Evolutionary conservation across 2,797 vertebrate genomes (phyloP), one percentile per base, ranked within the genome.

Genomic region (Intellagama lesueurii): DNA sequence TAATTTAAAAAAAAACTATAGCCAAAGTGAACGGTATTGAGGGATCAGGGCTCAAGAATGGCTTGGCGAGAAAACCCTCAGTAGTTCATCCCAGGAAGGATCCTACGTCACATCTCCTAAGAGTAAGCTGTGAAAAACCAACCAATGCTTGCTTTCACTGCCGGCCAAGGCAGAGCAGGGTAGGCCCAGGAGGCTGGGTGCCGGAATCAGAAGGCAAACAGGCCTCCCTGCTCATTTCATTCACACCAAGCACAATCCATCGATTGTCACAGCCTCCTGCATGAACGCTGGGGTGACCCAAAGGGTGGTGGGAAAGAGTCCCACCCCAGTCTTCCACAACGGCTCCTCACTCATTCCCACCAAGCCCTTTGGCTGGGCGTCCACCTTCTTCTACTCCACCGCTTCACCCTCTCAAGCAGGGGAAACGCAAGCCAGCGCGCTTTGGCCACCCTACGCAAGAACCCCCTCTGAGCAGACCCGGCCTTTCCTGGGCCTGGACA

Each of bases 311-410:
- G 19, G 77, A 0, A 28, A n/a, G 26, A 76, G 30, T 14, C 12
- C 22, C 4, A 19, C 26, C 3, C 17, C 1, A 1, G 1, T 1
- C 8, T 47, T 4, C 17, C 16, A 28, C 78, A 24, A 40, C n/a
- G 32, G 52, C 52, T 56, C 9, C 28, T n/a, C 56, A 2, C 7
- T 69, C 22, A 22, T 56, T 56, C 81, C 73, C 16, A 28, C 17
- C 35, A 49, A 28, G 32, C 24, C 28, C 24, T 3, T 6, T 26
- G 16, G 26, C 7, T 5, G 40, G 12, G 56, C 64, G 2, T 22
- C 2, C 0, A 9, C 52, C 68, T 7, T 64, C 69, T 81, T 70
- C 30, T 56, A 44, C 22, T 47, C 88, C 44, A 14, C 49, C 24
- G 5, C 24, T 30, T 47, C 52, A 7, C 44, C 35, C 5, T 60